Base-by-base conservation (phyloP, 2,888 invertebrate species). In the Apamea epomidion region DNA sequence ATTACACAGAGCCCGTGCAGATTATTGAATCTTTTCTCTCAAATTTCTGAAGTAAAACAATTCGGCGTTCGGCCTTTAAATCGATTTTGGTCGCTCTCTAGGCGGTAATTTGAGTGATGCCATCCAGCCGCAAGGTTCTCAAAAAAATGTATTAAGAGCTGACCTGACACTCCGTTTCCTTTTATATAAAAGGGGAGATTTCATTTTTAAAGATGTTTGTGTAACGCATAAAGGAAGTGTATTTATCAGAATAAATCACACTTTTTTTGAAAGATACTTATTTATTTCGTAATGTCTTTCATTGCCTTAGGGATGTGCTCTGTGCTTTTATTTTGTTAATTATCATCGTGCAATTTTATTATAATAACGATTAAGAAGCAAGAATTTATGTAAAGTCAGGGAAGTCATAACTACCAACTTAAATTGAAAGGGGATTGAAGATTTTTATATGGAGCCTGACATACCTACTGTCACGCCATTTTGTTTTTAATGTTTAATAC, bases 51-150 rank as follows among this genome's bases (percentile, higher is more conserved):
- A 74, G 68, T 74, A 67, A 83, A 77, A 75, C 7, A 58, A 64
- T 73, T 83, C 74, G 80, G 72, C 85, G 45, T 85, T 81, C 67
- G 73, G 72, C 76, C 76, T 79, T 32, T 74, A 81, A 78, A 85
- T 83, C 76, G 76, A 78, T 76, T 78, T 81, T 71, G 75, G 77
- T 60, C 74, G 72, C 78, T 77, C 85, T 89, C 82, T 78, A 89
- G 81, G 69, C 93, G 92, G 91, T 94, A 95, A 95, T 95, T 95
- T 94, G 93, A 94, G 90, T 92, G 93, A 94, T 93, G 93, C 89
- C 92, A 93, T 91, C 91, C 89, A 92, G 89, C 76, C 88, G 80
- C 84, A 88, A 88, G 84, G 83, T 85, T 80, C 74, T 73, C 85
- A 74, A 91, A 91, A 32, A 92, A 91, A 90, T 88, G 73, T 58